Evolutionary conservation across 2,888 invertebrate genomes (phyloP).

Genomic region (Cerceris ruficornis): DNA sequence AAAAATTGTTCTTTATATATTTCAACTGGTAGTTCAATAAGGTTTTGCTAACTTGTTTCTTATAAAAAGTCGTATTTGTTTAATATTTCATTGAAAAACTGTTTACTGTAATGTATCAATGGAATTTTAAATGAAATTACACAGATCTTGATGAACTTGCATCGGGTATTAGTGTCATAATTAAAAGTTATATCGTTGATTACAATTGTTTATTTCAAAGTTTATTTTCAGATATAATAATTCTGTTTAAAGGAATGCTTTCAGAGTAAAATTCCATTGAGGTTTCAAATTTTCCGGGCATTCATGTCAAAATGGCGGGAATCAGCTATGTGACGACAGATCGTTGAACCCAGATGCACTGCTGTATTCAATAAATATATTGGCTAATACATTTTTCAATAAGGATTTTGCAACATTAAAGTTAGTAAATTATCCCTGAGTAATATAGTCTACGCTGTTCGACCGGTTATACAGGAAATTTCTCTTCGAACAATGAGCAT

Average conservation of each 20-base stretch:
- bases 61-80: no score
- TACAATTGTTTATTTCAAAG: not conserved
- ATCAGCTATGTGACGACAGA: conserved; percentile 71
- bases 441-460: not conserved
- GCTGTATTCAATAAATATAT: conserved; percentile 56
- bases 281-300: conserved; percentile 57
- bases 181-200: not conserved
- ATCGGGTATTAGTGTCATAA: not conserved
- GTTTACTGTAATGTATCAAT: no score
- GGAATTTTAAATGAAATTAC: no score
- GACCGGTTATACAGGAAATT: not conserved
- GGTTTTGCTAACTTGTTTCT: no score
- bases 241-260: not conserved
- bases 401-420: not conserved
- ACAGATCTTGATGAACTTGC: no score
- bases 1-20: no score
- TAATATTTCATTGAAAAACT: no score
- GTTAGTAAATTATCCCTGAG: conserved; percentile 6
- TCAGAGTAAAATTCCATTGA: not conserved
- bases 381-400: conserved; percentile 5
- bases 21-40: no score
- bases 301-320: conserved; percentile 69
- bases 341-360: conserved; percentile 73
- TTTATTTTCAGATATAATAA: not conserved
- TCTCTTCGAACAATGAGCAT: not conserved